Base-by-base conservation (phyloP, 2,113 vertebrate species). In the Haliaeetus leucogaster region DNA sequence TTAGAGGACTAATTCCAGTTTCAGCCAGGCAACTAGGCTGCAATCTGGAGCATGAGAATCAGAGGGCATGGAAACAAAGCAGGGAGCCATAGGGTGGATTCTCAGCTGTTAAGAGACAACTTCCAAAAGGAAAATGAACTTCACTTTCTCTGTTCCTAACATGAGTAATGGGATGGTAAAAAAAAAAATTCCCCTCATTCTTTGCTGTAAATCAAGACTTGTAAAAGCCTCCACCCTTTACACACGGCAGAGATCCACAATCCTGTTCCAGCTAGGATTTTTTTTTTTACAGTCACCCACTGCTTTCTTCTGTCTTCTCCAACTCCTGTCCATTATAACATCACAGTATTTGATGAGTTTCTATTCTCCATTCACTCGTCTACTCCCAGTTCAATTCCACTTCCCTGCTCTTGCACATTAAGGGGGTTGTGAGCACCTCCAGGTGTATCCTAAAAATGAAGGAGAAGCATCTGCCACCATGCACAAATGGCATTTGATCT, bases 1-100 rank as follows among this genome's bases (percentile, higher is more conserved):
- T 73, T 93, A 88, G 90, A 96, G 73, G 86, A 97, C 83, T 86
- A 91, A 95, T 94, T 97, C 91, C 48, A 66, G 58, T 81, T 95
- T 90, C 90, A 96, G 78, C 38, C 70, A 94, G 95, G 74, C 89
- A 95, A 80, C 81, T 50, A 91, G 26, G 53, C 76, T 80, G 89
- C 82, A 93, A 77, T 96, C 66, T 90, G 82, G 82, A 96, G 38
- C 67, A 90, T 0, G 0, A 86, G 63, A 93, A 93, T 80, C 63
- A 83, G 67, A 91, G 58, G 67, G 67, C 74, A 86, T 20, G 71
- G 90, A 93, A 97, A 96, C 78, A 95, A 96, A 95, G 81, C 72
- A 73, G 58, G 19, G 20, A 91, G 63, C 21, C 30, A 65, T 34
- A 61, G 77, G 11, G 30, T 82, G 30, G 61, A 86, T 93, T 90